phyloP scores from a whole-genome alignment of 1,140 invertebrate genomes.

The Trachymyrmex septentrionalis region DNA sequence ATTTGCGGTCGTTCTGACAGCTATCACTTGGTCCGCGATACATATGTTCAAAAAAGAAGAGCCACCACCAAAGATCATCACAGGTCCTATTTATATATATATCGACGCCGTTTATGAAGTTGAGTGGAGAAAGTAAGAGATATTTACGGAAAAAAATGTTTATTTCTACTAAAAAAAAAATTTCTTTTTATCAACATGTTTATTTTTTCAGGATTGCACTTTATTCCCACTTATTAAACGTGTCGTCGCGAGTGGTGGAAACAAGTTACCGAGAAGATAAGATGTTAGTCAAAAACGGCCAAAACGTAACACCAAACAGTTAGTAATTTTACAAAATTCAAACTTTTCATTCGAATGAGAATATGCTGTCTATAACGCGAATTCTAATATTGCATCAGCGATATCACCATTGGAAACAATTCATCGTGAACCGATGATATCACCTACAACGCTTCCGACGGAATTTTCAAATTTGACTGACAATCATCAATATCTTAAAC shows the following conservation, averaged over 20 bases:
- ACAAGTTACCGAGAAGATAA: too few relatives aligned
- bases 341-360: background rate
- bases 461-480: background rate
- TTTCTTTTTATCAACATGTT: background rate
- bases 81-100: background rate
- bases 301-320: background rate
- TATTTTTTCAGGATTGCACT: conserved; percentile 1
- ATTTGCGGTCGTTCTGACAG: conserved; percentile 23
- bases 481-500: too few relatives aligned
- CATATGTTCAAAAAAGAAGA: conserved; percentile 83
- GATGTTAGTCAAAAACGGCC: background rate
- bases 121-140: background rate
- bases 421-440: background rate
- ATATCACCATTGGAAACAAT: background rate
- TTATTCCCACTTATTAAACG: too few relatives aligned
- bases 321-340: conserved; percentile 18
- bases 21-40: conserved; percentile 53
- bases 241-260: background rate
- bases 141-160: conserved; percentile 20
- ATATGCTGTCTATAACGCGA: background rate
- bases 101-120: background rate
- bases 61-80: too few relatives aligned
- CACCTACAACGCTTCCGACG: background rate
- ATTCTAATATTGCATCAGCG: background rate
- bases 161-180: background rate